Evolutionary conservation across 2,113 vertebrate genomes (phyloP).

Genomic region (Aepyceros melampus): DNA sequence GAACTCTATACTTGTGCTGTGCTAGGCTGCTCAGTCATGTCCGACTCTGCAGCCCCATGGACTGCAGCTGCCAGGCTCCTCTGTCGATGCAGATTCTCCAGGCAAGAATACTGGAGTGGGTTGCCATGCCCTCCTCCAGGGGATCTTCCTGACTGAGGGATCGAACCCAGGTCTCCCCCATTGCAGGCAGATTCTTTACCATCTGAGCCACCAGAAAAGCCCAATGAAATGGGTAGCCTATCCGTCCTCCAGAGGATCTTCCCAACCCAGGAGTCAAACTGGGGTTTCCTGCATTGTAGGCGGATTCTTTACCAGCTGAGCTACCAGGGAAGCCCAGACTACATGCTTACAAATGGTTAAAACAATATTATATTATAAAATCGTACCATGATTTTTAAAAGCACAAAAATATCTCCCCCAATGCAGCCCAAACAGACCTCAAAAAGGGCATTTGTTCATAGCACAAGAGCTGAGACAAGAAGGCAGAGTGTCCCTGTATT

Average conservation of each 20-base stretch:
- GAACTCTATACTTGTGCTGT: not conserved
- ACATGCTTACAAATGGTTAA: not conserved
- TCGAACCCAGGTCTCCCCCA: not conserved
- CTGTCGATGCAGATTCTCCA: not conserved
- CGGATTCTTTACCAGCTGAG: not conserved
- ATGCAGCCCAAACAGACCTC: not conserved
- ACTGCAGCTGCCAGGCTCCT: not conserved
- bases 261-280: not conserved
- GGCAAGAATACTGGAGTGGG: not conserved
- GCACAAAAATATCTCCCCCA: not conserved
- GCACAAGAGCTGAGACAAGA: not conserved
- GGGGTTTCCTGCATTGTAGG: not conserved
- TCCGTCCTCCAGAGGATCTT: not conserved
- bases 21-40: not conserved
- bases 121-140: not conserved
- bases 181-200: not conserved
- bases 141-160: not conserved
- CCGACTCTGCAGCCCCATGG: not conserved
- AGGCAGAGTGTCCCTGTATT: not conserved
- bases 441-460: not conserved
- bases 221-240: not conserved
- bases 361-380: not conserved
- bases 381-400: not conserved
- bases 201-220: not conserved
- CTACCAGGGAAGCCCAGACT: not conserved